Evolutionary conservation across 2,797 vertebrate genomes (phyloP).

Genomic region (Pangasius krempfi): DNA sequence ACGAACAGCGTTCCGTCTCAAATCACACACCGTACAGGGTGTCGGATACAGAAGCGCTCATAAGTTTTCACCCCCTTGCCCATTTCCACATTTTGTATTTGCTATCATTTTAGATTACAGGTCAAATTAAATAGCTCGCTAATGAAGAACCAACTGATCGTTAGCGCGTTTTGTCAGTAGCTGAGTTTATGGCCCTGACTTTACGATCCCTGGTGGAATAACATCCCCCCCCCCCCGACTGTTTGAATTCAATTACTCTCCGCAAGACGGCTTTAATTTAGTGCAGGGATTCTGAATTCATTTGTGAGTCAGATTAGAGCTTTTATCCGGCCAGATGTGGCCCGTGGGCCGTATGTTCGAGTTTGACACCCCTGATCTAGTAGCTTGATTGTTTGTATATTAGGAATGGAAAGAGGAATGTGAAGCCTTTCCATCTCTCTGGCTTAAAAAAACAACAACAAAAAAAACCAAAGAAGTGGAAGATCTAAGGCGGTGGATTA

Average conservation of each 20-base stretch:
- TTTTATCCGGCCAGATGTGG: not conserved
- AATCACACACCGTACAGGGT: no score
- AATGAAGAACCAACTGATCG: not conserved
- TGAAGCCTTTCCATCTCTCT: not conserved
- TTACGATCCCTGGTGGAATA: constrained; percentile 1
- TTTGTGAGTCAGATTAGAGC: not conserved
- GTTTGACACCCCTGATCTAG: not conserved
- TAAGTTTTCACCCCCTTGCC: not conserved
- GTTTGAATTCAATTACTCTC: not conserved
- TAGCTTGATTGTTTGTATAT: not conserved
- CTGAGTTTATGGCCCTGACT: not conserved
- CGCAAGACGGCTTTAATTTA: not conserved
- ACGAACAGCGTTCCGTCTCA: not conserved
- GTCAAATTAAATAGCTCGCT: not conserved
- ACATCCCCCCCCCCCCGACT: not conserved
- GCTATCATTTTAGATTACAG: not conserved
- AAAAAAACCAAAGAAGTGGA: not conserved
- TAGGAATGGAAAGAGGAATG: not conserved
- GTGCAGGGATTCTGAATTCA: not conserved
- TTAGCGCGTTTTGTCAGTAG: not conserved
- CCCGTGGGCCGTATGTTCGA: not conserved
- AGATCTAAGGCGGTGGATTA: not conserved
- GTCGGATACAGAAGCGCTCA: not conserved
- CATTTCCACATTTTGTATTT: not conserved
- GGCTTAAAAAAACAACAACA: no score